These are phyloP conservation scores for Rousettus madagascariensis DNA, from an alignment of 2,797 vertebrate species.

Conservation along the genomic window DNA sequence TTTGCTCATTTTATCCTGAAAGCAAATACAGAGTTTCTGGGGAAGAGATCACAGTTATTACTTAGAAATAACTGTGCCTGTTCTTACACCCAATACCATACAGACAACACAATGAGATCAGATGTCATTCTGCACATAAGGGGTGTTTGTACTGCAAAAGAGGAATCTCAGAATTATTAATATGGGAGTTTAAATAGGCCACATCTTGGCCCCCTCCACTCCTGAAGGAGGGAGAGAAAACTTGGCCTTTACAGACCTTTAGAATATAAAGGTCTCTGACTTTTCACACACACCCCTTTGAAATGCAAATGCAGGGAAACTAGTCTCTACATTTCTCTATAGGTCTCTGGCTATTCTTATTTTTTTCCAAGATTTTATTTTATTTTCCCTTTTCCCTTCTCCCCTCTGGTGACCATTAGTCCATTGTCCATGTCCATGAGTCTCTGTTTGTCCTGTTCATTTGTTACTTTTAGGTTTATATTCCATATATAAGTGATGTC, in stretches of 20 bases:
- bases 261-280: background rate
- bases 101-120: background rate
- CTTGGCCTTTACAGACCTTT: constrained; percentile 12
- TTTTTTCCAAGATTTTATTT: no score
- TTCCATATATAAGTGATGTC: no score
- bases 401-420: no score
- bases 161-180: constrained; percentile 29
- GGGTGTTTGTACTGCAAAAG: background rate
- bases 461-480: no score
- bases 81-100: background rate
- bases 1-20: constrained; percentile 35
- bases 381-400: no score
- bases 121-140: background rate
- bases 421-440: no score
- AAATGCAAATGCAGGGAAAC: constrained; percentile 33
- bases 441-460: no score
- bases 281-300: background rate
- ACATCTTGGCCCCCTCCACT: background rate
- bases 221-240: background rate
- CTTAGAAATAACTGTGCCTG: background rate
- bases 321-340: constrained; percentile 36
- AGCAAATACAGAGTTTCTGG: constrained; percentile 1
- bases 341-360: background rate
- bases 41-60: background rate
- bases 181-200: background rate